Evolutionary conservation across 2,888 invertebrate species (phyloP), one percentile per base, ranked within the genome.

Genomic region (Cyaniris semiargus): DNA sequence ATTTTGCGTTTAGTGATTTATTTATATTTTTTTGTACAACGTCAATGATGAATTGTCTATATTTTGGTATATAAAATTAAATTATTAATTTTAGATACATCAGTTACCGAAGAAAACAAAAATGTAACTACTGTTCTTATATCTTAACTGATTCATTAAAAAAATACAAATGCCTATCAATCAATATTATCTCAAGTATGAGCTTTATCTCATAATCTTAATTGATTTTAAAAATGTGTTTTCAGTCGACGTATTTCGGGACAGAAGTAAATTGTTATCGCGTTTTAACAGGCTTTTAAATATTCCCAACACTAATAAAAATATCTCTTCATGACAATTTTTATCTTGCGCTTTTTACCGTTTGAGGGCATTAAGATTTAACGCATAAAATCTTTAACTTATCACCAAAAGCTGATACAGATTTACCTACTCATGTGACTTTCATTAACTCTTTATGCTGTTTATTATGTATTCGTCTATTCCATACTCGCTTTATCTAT

Each of bases 191-290:
- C 80, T 80, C 10, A 80, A 82, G 76, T 82, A 77, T 80, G 83
- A 84, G 84, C 83, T 81, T 71, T 79, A 80, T 81, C 83, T 84
- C 78, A 75, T 80, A 80, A 82, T 82, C 84, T 85, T 82, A 85
- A 84, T 84, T 85, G 83, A 84, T 83, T 80, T 80, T 48, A 78
- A 75, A 75, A 76, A 76, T 48, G 44, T 74, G 44, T 74, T 74
- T 71, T 74, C 48, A 53, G 18, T 74, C 48, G 74, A 48, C 74
- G 48, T 48, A 48, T 74, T 53, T 27, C 71, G 27, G 53, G 74
- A 74, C 74, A 53, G 48, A 23, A 74, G 74, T 53, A 48, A 74
- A 74, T 48, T 53, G 48, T 74, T 74, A 74, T 53, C 48, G 74
- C 18, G 13, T 74, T 53, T 53, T 74, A 74, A 74, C 27, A 74